Evolutionary conservation across 2,888 invertebrate species (phyloP), one percentile per base, ranked within the genome.

Genomic region (Idaea dimidiata): DNA sequence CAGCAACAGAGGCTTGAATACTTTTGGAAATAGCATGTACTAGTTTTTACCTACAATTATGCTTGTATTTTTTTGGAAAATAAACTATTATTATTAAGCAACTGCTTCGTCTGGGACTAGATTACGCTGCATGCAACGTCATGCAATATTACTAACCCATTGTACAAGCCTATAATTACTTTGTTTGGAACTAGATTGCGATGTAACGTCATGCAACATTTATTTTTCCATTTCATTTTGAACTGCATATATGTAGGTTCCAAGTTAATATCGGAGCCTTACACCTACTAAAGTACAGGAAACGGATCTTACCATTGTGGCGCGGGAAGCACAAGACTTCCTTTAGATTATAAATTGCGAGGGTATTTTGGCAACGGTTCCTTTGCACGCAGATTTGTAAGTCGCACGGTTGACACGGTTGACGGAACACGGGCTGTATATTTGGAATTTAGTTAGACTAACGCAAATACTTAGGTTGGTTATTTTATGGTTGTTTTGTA

Each of bases 271-370:
- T 43, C 43, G 10, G 43, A 3, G 43, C 7, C 14, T 43, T 43
- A 43, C 10, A 43, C 43, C 10, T 43, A 43, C 43, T 43, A 43
- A 43, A 43, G 43, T 43, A 43, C 43, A 79, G 91, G 91, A 91
- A 90, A 76, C 87, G 89, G 89, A 88, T 83, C 75, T 76, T 80
- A 81, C 88, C 84, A 89, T 89, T 90, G 89, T 88, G 86, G 88
- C 78, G 79, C 81, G 86, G 91, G 91, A 89, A 88, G 84, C 82
- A 84, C 82, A 89, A 89, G 91, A 91, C 87, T 90, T 91, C 91
- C 91, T 83, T 72, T 75, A 61, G 70, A 79, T 78, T 68, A 87
- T 89, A 89, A 89, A 88, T 89, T 79, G 74, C 75, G 75, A 74
- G 76, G 68, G 73, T 72, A 78, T 82, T 87, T 88, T 88, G 87